Conservation (phyloP, 2,888 invertebrate genomes). For the Stenoptilia bipunctidactyla region DNA sequence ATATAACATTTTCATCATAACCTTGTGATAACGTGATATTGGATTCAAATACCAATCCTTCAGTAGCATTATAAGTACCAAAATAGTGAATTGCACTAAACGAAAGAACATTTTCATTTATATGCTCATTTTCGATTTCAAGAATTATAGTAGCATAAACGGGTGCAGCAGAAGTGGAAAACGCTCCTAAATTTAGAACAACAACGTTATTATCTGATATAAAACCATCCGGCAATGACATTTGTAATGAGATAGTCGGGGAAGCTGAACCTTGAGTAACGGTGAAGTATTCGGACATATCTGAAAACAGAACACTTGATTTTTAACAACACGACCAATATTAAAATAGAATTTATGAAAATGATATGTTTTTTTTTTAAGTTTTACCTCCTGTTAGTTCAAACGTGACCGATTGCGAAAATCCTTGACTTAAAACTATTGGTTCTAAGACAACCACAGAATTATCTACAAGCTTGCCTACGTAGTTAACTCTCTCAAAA, state of each 20-base stretch:
- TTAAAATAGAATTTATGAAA: too few species aligned
- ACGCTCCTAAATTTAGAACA: constrained; percentile 22
- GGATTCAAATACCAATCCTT: constrained; percentile 13
- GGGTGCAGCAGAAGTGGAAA: constrained; percentile 17
- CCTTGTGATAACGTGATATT: constrained; percentile 19
- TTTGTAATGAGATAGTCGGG: constrained; percentile 12
- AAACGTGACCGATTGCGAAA: constrained; percentile 14
- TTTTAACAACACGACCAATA: not conserved
- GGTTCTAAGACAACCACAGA: constrained; percentile 15
- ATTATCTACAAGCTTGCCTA: constrained; percentile 20
- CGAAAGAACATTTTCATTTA: constrained; percentile 4
- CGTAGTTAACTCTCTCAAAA: constrained; percentile 23
- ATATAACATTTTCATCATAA: constrained; percentile 28
- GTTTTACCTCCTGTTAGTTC: constrained; percentile 18
- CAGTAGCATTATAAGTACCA: constrained; percentile 15
- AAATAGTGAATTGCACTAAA: constrained; percentile 18
- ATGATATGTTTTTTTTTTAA: too few species aligned
- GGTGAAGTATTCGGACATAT: constrained; percentile 12
- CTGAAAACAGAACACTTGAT: not conserved
- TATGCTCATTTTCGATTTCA: constrained; percentile 9
- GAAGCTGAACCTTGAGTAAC: constrained; percentile 7
- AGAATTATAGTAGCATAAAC: constrained; percentile 25
- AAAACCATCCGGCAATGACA: constrained; percentile 20
- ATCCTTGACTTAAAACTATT: constrained; percentile 23
- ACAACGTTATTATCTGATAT: constrained; percentile 22